Percentiles rank a stretch among this genome's conserved stretches.
Conservation (phyloP, 1,140 invertebrate species). For the Planococcus citri region DNA sequence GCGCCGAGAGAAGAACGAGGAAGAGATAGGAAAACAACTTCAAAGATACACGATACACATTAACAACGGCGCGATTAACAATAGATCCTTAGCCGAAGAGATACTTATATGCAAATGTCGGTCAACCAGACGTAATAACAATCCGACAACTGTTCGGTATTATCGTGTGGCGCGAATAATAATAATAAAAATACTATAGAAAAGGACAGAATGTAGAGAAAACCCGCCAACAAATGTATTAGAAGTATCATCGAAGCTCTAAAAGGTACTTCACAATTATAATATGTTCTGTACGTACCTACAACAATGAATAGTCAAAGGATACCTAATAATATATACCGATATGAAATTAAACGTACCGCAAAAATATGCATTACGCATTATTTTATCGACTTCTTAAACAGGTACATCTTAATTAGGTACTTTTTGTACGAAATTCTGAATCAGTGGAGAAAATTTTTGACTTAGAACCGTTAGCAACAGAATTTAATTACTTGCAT, state of each 20-base stretch:
- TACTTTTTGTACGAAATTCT: no score
- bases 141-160: constrained; percentile 15
- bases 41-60: constrained; percentile 19
- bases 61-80: constrained; percentile 12
- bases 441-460: no score
- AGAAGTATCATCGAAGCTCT: neutral
- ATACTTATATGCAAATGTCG: constrained; percentile 20
- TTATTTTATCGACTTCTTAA: no score
- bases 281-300: no score
- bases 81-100: constrained; percentile 7
- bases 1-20: neutral
- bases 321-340: neutral
- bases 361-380: no score
- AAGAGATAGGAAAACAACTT: constrained; percentile 14
- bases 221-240: neutral
- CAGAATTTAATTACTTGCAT: no score
- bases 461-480: no score
- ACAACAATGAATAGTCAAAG: neutral
- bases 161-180: constrained; percentile 13
- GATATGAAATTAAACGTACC: no score
- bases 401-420: no score
- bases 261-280: neutral
- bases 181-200: constrained; percentile 1
- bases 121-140: constrained; percentile 17
- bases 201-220: neutral